These are phyloP conservation scores for Drosophila neutralis DNA, from an alignment of 2,888 invertebrate species.

Conservation along the genomic window DNA sequence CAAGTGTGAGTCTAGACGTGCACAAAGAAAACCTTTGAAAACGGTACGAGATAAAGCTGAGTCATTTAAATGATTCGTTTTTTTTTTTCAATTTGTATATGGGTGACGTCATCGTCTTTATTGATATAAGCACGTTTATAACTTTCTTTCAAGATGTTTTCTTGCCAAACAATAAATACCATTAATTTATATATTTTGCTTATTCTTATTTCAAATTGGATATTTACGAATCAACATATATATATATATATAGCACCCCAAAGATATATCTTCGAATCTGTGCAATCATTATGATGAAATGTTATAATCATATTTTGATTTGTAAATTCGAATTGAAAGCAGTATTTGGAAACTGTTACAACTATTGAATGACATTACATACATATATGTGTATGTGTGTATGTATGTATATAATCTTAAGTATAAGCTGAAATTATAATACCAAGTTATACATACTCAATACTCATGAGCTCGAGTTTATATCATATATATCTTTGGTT, in stretches of 20 bases:
- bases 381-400: background rate
- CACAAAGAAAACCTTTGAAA: background rate
- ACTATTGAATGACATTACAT: slow-evolving; percentile 4
- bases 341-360: background rate
- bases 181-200: background rate
- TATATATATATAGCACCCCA: background rate
- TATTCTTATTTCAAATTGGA: background rate
- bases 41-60: background rate
- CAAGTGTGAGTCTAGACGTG: background rate
- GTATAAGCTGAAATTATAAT: background rate
- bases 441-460: background rate
- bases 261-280: background rate
- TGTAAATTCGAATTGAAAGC: background rate
- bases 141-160: background rate
- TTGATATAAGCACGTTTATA: background rate
- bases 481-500: background rate
- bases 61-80: background rate
- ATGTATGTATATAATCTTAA: background rate
- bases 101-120: background rate
- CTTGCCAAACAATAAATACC: background rate
- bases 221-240: background rate
- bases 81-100: background rate
- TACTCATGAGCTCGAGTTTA: background rate
- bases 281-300: background rate
- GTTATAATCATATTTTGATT: background rate